Evolutionary conservation across 2,888 invertebrate species (phyloP).

Genomic region (Eupithecia inturbata): DNA sequence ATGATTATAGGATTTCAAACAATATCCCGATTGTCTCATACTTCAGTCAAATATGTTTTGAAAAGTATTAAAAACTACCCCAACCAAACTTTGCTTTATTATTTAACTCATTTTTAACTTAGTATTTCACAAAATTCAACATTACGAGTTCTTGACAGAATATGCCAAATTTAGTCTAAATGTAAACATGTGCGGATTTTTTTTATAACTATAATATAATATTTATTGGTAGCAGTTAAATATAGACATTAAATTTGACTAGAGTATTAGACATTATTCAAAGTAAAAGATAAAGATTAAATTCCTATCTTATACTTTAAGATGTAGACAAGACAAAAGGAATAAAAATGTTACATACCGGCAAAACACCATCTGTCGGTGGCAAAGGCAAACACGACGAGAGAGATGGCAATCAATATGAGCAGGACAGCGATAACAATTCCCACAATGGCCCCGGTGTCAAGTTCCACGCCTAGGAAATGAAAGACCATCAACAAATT

Average conservation of each 20-base stretch:
- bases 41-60: not conserved
- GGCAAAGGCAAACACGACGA: conserved; percentile 90
- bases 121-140: not conserved
- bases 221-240: no score
- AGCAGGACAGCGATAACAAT: conserved; percentile 89
- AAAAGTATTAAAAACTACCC: not conserved
- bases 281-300: not conserved
- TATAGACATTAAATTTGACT: no score
- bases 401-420: conserved; percentile 85
- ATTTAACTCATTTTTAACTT: not conserved
- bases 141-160: not conserved
- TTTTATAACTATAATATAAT: no score
- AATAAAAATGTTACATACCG: conserved; percentile 84
- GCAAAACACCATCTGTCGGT: conserved; percentile 95
- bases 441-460: conserved; percentile 90
- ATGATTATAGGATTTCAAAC: conserved; percentile 4
- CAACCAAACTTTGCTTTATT: not conserved
- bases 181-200: not conserved
- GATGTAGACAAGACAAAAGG: not conserved
- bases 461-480: conserved; percentile 86
- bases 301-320: not conserved
- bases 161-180: not conserved
- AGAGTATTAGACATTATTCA: not conserved
- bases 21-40: not conserved
- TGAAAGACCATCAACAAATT: not conserved